phyloP scores from a whole-genome alignment of 2,797 vertebrate species.

The Margarornis squamiger region DNA sequence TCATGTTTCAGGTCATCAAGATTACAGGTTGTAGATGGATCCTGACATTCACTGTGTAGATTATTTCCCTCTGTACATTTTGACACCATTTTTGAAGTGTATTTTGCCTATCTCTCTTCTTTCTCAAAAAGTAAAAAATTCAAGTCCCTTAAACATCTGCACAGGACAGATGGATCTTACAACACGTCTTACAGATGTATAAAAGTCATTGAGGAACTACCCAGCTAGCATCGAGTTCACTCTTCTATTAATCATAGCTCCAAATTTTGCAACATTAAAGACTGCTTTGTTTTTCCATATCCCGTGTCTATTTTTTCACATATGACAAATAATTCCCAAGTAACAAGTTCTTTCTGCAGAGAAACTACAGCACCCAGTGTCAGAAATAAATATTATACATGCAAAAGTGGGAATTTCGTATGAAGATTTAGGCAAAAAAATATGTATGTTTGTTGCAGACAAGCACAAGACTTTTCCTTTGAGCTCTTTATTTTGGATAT shows the following conservation, averaged over 20 bases:
- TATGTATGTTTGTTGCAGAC: fast-evolving
- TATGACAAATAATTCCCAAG: not conserved
- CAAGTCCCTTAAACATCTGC: not conserved
- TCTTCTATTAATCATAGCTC: not conserved
- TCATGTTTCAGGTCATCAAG: not conserved
- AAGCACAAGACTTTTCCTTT: not conserved
- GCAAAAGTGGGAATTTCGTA: not conserved
- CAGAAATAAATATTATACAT: not conserved
- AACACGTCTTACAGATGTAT: not conserved
- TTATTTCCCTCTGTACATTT: not conserved
- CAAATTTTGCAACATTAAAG: not conserved
- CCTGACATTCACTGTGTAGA: not conserved
- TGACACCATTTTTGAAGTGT: not conserved
- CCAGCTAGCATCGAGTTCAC: not conserved
- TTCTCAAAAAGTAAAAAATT: not conserved
- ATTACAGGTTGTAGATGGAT: not conserved
- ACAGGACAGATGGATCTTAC: not conserved
- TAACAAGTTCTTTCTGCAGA: not conserved
- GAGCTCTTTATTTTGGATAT: not conserved
- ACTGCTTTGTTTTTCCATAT: slow-evolving; percentile 8
- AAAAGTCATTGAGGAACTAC: not conserved
- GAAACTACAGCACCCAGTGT: not conserved
- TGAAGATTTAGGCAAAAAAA: not conserved
- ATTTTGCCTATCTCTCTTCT: not conserved
- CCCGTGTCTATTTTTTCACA: not conserved